Evolutionary conservation across 2,888 invertebrate species (phyloP), one percentile per base, ranked within the genome.

Genomic region (Silvanus unidentatus): DNA sequence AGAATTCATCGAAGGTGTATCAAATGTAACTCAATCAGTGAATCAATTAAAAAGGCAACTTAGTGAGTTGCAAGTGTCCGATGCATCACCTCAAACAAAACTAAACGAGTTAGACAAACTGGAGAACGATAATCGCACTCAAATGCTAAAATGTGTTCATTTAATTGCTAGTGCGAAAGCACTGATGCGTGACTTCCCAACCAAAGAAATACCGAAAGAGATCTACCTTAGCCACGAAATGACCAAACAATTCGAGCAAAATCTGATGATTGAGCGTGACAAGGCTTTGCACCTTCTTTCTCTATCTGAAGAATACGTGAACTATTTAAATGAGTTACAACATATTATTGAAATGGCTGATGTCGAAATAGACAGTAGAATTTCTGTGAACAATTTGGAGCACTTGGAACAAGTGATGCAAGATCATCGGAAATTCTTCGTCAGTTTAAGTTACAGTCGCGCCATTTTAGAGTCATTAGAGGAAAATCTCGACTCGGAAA

Each of bases 341-440:
- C 88, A 91, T 64, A 90, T 92, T 22, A 88, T 88, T 2, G 84
- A 88, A 41, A 79, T 91, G 4, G 91, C 92, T 1, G 88, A 91
- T 66, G 84, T 84, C 34, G 71, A 91, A 29, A 77, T 92, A 5
- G 85, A 88, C 52, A 84, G 84, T 54, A 84, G 86, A 35, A 82
- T 91, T 27, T 80, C 81, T 5, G 87, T 89, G 1, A 80, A 78
- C 29, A 82, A 83, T 55, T 73, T 90, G 48, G 83, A 86, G 57
- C 87, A 90, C 58, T 72, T 92, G n/a, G 88, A 88, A 60, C 88
- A 89, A 60, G 91, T 91, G 73, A 88, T 92, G 73, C 90, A 90
- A 60, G 91, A 88, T 64, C 89, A 91, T 60, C 78, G 91, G 30
- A 89, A 88, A 63, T 91, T 92, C 75, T 92, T 92, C 63, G 87